These are phyloP conservation scores for Pongo pygmaeus DNA, from an alignment of 2,113 vertebrate species.

Conservation along the genomic window DNA sequence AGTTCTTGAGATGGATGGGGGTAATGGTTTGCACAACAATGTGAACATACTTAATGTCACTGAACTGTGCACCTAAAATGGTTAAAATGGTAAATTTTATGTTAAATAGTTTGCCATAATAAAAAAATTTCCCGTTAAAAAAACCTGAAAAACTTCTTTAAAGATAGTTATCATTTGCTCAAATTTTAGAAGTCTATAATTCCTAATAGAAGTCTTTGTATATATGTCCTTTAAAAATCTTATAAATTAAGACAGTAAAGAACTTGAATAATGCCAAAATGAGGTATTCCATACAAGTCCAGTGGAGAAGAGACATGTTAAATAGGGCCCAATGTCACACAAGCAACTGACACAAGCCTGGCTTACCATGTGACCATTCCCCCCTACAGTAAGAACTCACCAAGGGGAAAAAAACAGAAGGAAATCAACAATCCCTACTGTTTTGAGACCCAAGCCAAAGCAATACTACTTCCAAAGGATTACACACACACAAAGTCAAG, in stretches of 20 bases:
- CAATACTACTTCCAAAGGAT: neutral
- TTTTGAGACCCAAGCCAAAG: conserved; percentile 21
- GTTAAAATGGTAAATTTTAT: neutral
- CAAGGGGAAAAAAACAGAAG: neutral
- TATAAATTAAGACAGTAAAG: neutral
- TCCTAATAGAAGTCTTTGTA: neutral
- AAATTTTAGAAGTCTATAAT: neutral
- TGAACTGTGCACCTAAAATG: neutral
- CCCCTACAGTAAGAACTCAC: neutral
- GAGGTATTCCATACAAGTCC: neutral
- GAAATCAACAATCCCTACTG: neutral
- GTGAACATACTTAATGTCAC: neutral
- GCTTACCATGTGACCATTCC: neutral
- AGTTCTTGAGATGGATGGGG: neutral
- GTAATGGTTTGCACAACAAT: neutral
- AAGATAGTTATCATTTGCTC: conserved; percentile 10
- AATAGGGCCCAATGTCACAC: neutral
- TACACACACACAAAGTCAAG: neutral
- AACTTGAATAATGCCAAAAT: neutral
- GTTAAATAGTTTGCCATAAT: neutral
- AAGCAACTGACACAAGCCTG: neutral
- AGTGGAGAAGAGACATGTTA: neutral
- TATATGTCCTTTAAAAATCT: neutral
- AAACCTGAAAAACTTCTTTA: neutral
- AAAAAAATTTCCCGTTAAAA: neutral